Evolutionary conservation across 2,888 invertebrate genomes (phyloP).

Genomic region (Cryptosula pallasiana): DNA sequence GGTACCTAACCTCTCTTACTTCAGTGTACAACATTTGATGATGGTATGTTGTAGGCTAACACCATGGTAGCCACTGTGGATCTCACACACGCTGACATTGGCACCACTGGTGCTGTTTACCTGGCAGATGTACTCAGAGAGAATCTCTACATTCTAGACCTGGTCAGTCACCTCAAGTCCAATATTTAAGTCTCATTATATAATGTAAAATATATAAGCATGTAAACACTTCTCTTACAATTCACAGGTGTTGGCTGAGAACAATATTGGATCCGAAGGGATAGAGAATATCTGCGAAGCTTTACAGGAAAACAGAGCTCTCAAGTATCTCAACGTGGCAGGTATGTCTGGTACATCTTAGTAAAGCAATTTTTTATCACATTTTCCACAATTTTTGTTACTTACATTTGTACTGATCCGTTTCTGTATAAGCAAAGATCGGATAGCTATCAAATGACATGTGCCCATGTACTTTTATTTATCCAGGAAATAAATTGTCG

Average conservation of each 20-base stretch:
- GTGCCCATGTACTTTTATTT: too few relatives aligned
- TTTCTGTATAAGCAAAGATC: too few relatives aligned
- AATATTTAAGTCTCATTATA: too few relatives aligned
- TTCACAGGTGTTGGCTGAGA: slow-evolving; percentile 38
- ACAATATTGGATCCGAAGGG: slow-evolving; percentile 36
- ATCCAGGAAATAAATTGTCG: neutral
- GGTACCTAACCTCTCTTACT: too few relatives aligned
- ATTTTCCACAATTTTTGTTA: too few relatives aligned
- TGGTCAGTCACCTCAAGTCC: neutral
- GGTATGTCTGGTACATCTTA: too few relatives aligned
- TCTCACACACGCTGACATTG: slow-evolving; percentile 6
- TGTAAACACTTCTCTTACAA: too few relatives aligned
- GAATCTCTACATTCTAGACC: slow-evolving; percentile 15
- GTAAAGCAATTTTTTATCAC: too few relatives aligned
- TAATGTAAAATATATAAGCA: too few relatives aligned
- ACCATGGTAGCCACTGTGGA: slow-evolving; percentile 8
- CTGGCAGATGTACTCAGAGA: slow-evolving; percentile 20
- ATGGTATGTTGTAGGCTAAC: slow-evolving; percentile 7
- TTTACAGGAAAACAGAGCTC: slow-evolving; percentile 31
- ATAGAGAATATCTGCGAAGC: slow-evolving; percentile 33
- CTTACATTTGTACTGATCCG: too few relatives aligned
- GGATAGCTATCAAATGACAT: too few relatives aligned
- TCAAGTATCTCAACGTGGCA: slow-evolving; percentile 37
- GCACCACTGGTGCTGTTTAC: neutral
- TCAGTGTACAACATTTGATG: neutral